phyloP scores from a whole-genome alignment of 2,888 invertebrate genomes.

The Yponomeuta cagnagella region DNA sequence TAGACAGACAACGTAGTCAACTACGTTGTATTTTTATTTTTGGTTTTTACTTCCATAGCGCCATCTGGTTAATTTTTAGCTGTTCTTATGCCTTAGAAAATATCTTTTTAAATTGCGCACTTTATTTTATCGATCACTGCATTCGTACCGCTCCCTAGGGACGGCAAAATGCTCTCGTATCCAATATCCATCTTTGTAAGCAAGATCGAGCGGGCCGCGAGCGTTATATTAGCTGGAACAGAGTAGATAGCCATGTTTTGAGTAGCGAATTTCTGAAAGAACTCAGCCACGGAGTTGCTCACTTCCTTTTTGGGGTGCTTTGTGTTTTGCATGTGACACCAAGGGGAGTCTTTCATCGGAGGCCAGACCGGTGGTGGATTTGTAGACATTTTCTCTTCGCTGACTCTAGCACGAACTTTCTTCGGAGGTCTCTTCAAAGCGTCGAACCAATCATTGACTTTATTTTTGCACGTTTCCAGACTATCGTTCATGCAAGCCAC shows the following conservation, averaged over 20 bases:
- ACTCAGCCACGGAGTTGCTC: background rate
- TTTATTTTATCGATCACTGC: background rate
- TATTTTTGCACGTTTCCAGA: background rate
- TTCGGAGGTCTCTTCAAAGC: background rate
- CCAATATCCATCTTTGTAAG: background rate
- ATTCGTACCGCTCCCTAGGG: background rate
- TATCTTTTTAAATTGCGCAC: background rate
- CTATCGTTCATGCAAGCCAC: too few relatives aligned
- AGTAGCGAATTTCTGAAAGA: constrained; percentile 2
- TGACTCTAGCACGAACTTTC: background rate
- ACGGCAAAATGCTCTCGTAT: background rate
- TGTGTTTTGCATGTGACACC: background rate
- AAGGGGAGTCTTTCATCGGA: background rate
- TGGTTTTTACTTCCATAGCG: background rate
- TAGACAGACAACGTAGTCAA: too few relatives aligned
- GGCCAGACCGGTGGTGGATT: background rate
- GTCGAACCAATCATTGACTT: background rate
- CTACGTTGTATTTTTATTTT: too few relatives aligned
- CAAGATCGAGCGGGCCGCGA: background rate
- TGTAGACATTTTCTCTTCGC: too few relatives aligned
- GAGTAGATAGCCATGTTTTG: background rate
- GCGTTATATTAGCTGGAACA: too few relatives aligned
- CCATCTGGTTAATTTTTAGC: background rate
- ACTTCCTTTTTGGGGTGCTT: background rate
- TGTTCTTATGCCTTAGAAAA: background rate